Conservation (phyloP, 1,140 invertebrate genomes). For the Drosophila baimaii region DNA sequence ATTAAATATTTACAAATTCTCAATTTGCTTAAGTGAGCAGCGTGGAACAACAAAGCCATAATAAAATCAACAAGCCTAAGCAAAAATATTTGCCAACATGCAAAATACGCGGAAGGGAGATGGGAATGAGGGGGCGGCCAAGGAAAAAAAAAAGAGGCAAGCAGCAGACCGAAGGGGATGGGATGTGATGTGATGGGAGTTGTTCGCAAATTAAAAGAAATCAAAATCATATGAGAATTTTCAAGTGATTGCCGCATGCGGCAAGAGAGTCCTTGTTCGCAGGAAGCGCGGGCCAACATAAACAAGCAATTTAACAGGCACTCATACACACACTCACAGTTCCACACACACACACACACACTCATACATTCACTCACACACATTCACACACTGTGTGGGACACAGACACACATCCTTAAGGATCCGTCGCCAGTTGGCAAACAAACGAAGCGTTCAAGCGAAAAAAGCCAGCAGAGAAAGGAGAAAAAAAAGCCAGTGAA, state of each 20-base stretch:
- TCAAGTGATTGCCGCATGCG: slow-evolving; percentile 65
- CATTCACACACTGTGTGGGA: slow-evolving; percentile 19
- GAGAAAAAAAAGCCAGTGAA: neutral
- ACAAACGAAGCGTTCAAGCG: slow-evolving; percentile 82
- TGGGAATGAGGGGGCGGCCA: neutral
- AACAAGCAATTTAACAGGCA: slow-evolving; percentile 82
- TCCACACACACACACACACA: slow-evolving; percentile 15
- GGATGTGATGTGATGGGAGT: neutral
- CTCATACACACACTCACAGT: slow-evolving; percentile 41
- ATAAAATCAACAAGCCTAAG: slow-evolving; percentile 58
- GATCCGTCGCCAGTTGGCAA: slow-evolving; percentile 72
- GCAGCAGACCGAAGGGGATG: too few relatives aligned
- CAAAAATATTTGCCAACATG: slow-evolving; percentile 70
- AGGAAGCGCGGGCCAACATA: slow-evolving; percentile 69
- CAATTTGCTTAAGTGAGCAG: slow-evolving; percentile 69
- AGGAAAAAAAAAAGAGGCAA: slow-evolving; percentile 7
- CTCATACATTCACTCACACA: slow-evolving; percentile 12
- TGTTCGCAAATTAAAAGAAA: slow-evolving; percentile 75
- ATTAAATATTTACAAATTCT: slow-evolving; percentile 68
- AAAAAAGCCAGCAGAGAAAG: slow-evolving; percentile 67
- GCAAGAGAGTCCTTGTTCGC: slow-evolving; percentile 34
- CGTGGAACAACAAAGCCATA: slow-evolving; percentile 66
- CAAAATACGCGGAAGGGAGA: slow-evolving; percentile 5
- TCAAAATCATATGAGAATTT: slow-evolving; percentile 80
- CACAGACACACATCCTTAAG: slow-evolving; percentile 40